Conservation (phyloP, 1,140 invertebrate species). For the Cotesia glomerata region DNA sequence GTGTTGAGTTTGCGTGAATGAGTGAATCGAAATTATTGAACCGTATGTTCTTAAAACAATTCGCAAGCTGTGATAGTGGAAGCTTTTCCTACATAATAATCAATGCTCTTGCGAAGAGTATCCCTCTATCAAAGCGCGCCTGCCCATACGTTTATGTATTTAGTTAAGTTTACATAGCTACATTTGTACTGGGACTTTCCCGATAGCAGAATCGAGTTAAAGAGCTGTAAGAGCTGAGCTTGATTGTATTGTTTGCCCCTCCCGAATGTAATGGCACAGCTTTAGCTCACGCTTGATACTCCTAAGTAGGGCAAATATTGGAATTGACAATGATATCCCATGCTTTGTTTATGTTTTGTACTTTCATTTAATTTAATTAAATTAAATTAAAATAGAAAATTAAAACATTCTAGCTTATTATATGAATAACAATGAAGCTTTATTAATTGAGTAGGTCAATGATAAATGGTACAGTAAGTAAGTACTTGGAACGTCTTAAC, state of each 20-base stretch:
- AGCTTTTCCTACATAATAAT: conserved; percentile 31
- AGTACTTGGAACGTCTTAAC: not conserved
- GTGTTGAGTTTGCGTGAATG: not conserved
- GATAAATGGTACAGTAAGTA: conserved; percentile 2
- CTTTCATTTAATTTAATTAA: not conserved
- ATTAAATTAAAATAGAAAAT: not conserved
- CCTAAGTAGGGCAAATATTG: conserved; percentile 14
- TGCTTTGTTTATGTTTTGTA: not conserved
- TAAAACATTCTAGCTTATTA: no score
- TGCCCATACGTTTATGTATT: not conserved
- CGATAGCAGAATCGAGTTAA: no score
- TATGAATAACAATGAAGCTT: no score
- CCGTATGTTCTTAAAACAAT: not conserved
- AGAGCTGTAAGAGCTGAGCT: not conserved
- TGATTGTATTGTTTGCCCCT: conserved; percentile 1
- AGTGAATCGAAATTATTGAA: not conserved
- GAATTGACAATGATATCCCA: not conserved
- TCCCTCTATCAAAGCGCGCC: conserved; percentile 11
- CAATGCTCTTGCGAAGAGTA: conserved; percentile 36
- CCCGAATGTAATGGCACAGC: not conserved
- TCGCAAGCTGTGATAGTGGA: not conserved
- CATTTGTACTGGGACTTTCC: not conserved
- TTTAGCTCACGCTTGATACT: conserved; percentile 1
- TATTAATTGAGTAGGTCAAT: conserved; percentile 9
- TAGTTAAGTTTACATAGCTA: no score